phyloP scores from a whole-genome alignment of 2,888 invertebrate species.

The Nowickia ferox region DNA sequence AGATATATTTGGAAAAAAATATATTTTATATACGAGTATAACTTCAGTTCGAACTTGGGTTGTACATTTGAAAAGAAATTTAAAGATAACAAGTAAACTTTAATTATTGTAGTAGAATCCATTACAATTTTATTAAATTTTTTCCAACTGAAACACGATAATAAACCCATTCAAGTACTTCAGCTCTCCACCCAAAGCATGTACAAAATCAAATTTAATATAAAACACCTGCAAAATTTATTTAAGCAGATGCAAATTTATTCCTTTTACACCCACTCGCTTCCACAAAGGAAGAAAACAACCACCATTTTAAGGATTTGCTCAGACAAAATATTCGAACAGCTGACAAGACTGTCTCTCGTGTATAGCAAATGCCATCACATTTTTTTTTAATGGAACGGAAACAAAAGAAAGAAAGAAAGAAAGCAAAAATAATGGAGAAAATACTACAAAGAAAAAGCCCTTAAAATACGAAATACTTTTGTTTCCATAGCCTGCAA shows the following conservation, averaged over 20 bases:
- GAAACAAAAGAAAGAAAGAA: slow-evolving; percentile 5
- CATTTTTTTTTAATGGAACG: slow-evolving; percentile 47
- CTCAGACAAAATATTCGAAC: slow-evolving; percentile 42
- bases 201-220: slow-evolving; percentile 38
- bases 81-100: background rate
- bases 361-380: slow-evolving; percentile 53
- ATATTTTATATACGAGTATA: no score
- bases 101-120: no score
- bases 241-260: slow-evolving; percentile 67
- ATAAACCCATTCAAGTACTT: background rate
- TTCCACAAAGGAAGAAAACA: background rate
- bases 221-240: slow-evolving; percentile 69
- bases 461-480: background rate
- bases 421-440: background rate
- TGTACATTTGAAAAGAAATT: no score
- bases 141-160: background rate
- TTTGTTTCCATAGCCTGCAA: slow-evolving; percentile 7
- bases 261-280: slow-evolving; percentile 29
- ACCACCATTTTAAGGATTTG: slow-evolving; percentile 22
- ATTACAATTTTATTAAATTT: no score
- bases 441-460: background rate
- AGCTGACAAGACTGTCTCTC: slow-evolving; percentile 41
- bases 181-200: background rate
- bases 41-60: no score
- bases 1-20: background rate